Evolutionary conservation across 2,888 invertebrate genomes (phyloP), one percentile per base, ranked within the genome.

Genomic region (Habrosyne pyritoides): DNA sequence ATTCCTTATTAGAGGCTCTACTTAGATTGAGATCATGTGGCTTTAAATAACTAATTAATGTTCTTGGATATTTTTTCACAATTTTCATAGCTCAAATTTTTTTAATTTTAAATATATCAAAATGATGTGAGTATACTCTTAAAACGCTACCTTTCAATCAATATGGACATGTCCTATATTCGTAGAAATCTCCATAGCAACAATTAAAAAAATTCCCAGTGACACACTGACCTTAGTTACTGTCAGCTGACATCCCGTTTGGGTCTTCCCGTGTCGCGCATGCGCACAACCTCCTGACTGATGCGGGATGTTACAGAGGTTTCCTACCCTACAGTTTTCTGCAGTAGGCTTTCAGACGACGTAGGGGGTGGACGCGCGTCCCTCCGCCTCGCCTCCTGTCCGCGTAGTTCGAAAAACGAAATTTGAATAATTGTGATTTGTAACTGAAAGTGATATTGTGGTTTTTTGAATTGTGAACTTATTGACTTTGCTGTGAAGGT

Each of bases 141-240:
- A 24, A 5, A 3, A 24, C 24, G 7, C 24, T 24, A 24, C 4
- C 24, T 3, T 5, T 5, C 7, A 7, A 24, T 24, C 24, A n/a
- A n/a, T 0, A 3, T n/a, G 2, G 10, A n/a, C 3, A 14, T 14
- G n/a, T 14, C n/a, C n/a, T 36, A 10, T 7, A 24, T 24, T 24
- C 4, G 14, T 14, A 8, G n/a, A 42, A n/a, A 42, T 42, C 12
- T 21, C 21, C 21, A 28, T 49, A 49, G 48, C 14, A 12, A 49
- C 48, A 14, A 14, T 18, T 30, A 21, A 8, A 28, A 50, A 50
- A 49, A 54, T 66, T 58, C 60, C 66, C 66, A 73, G 67, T 88
- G 87, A 89, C 90, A 91, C 83, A 87, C 78, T 91, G 86, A 90
- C 90, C 90, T 86, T 85, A 86, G 80, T 81, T 77, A 70, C 76